Base-by-base conservation (phyloP, 2,888 invertebrate genomes). In the Athripsodes cinereus region DNA sequence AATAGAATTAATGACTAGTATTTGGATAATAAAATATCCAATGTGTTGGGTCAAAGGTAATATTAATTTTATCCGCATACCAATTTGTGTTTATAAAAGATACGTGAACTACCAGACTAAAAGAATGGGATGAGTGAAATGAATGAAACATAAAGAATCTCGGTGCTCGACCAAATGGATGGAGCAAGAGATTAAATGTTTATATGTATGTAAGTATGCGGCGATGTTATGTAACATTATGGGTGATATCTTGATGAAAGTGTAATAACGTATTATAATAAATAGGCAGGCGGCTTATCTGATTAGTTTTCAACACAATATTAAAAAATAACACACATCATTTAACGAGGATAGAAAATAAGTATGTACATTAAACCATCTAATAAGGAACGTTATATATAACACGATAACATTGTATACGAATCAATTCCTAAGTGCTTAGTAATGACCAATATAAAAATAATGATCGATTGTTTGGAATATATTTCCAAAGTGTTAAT, bases 281-380 rank as follows among this genome's bases (percentile, higher is more conserved):
- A 40, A 40, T 8, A 40, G 40, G 40, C 40, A 40, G 16, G 40
- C 40, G 16, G 40, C 8, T 40, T 40, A 40, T 40, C 40, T n/a
- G 40, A 40, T 40, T 40, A 40, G 40, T 40, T 40, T 40, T 40
- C 40, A 40, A 40, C 40, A 40, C 40, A 40, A 40, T 40, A 40
- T 40, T 40, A 40, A 40, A 40, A 40, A 40, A 40, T 40, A 40
- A 40, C 40, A 40, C 16, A n/a, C 40, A n/a, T 40, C 16, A 40
- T 13, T 40, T 40, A 40, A 40, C 40, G 40, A 40, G 40, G 40
- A 40, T 40, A 40, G 40, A 40, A 8, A 40, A 40, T 40, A 40
- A n/a, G n/a, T 40, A 26, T 6, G 10, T 26, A 26, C 10, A 26
- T 26, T 26, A 26, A 10, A 3, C 26, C 5, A 6, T 8, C 3